Conservation (phyloP, 2,113 vertebrate genomes). For the Rattus norvegicus region DNA sequence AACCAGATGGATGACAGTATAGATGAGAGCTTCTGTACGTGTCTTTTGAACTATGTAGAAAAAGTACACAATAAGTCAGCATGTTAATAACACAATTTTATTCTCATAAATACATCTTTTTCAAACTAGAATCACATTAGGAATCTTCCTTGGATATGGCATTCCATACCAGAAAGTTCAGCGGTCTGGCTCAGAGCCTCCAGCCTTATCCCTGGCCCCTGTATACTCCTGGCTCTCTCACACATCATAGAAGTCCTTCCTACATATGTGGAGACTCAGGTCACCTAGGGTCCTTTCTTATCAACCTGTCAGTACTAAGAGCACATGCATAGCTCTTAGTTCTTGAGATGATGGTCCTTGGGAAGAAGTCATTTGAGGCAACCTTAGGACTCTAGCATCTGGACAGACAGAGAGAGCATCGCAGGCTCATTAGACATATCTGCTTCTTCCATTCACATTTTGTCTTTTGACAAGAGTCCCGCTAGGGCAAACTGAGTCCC, state of each 20-base stretch:
- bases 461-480: neutral
- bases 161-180: neutral
- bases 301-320: neutral
- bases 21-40: rapidly evolving
- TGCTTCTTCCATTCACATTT: neutral
- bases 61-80: neutral
- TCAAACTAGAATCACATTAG: neutral
- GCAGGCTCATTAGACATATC: neutral
- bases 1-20: neutral
- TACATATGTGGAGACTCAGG: neutral
- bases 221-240: neutral
- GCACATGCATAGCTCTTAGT: neutral
- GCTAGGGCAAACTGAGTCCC: neutral
- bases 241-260: neutral
- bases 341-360: neutral
- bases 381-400: neutral
- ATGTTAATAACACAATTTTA: neutral
- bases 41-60: neutral
- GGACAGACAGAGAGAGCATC: neutral
- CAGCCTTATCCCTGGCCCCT: rapidly evolving
- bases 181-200: rapidly evolving
- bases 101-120: neutral
- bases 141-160: neutral
- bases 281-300: neutral
- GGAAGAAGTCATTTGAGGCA: neutral